A percentile compares a stretch with the other conserved stretches of the same genome.
Evolutionary conservation across 2,113 vertebrate species (phyloP).

Genomic region (Phocoena sinus): DNA sequence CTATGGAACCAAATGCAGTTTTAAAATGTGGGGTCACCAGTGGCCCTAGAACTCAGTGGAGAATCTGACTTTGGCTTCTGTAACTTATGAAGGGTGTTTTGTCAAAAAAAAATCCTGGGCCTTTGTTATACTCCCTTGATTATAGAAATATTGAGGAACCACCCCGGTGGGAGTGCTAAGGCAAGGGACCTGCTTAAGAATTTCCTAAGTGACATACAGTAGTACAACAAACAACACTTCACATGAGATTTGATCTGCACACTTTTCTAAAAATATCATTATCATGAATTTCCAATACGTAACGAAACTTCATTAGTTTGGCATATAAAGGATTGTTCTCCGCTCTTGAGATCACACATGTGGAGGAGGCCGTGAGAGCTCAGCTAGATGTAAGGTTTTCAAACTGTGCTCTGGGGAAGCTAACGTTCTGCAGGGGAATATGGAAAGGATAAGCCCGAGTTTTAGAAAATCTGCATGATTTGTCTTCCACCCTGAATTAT

Average conservation of each 20-base stretch:
- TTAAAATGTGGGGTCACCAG: background rate
- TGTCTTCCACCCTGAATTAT: background rate
- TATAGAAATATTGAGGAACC: background rate
- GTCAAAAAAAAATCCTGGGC: background rate
- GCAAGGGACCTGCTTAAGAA: background rate
- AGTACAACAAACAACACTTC: background rate
- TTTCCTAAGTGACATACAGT: background rate
- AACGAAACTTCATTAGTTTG: background rate
- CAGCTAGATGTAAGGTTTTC: background rate
- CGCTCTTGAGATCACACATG: background rate
- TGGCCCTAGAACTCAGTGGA: background rate
- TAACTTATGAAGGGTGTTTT: background rate
- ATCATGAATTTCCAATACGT: background rate
- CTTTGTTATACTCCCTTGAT: background rate
- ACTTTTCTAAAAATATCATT: background rate
- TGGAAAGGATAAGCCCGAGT: rapidly evolving
- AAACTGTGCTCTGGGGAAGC: background rate
- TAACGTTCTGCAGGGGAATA: background rate
- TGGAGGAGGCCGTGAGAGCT: background rate
- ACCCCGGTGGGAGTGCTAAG: background rate
- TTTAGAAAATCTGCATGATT: background rate
- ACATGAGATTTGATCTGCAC: no score
- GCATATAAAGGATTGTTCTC: background rate
- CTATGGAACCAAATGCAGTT: background rate
- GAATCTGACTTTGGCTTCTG: background rate